Percentiles rank a stretch among this genome's conserved stretches.
These are phyloP conservation scores for Diogma glabrata DNA, from an alignment of 2,888 invertebrate genomes.

Conservation along the genomic window DNA sequence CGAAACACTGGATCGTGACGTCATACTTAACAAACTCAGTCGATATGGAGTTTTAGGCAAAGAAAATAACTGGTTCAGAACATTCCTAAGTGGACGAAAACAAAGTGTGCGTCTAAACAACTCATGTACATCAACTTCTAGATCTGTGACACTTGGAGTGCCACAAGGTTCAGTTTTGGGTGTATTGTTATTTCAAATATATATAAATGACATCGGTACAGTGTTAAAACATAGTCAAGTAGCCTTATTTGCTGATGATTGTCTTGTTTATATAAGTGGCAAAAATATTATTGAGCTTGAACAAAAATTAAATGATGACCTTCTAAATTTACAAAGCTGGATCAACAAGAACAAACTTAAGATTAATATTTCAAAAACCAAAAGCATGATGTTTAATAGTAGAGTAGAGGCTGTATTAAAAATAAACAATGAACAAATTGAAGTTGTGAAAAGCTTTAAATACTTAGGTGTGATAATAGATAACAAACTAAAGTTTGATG, in stretches of 20 bases:
- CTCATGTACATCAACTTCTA: background rate
- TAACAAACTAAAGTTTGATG: background rate
- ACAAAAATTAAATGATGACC: background rate
- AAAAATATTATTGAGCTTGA: background rate
- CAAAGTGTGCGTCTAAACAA: no score
- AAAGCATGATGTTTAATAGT: background rate
- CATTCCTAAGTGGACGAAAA: background rate
- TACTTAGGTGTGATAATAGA: background rate
- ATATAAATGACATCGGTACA: background rate
- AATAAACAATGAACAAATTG: background rate
- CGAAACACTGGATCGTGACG: no score
- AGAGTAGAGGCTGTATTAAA: background rate
- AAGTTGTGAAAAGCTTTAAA: background rate
- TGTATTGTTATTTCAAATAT: background rate
- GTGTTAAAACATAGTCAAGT: background rate
- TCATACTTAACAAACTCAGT: no score
- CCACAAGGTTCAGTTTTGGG: background rate
- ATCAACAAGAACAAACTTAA: background rate
- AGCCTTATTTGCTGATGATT: slow-evolving; percentile 4
- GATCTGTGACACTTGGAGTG: background rate
- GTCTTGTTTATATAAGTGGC: background rate
- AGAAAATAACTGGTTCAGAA: no score
- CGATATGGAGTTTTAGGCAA: no score
- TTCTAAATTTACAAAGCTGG: background rate
- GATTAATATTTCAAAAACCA: background rate